Evolutionary conservation across 2,113 vertebrate genomes (phyloP), one percentile per base, ranked within the genome.

Genomic region (Caranx ignobilis): DNA sequence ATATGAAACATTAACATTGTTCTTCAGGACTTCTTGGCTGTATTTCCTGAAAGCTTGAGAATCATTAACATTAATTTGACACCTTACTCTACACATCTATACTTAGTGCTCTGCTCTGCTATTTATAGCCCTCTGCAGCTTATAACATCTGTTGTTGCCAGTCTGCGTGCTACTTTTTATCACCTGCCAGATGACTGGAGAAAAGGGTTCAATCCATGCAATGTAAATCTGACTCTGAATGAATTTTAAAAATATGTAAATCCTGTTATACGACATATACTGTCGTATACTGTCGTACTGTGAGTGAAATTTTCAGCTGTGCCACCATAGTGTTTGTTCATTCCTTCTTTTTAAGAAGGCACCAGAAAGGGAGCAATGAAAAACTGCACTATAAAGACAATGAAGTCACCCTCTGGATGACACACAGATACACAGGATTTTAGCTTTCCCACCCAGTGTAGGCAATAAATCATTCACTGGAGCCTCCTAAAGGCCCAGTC

Each of bases 41-140:
- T 34, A 11, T 12, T 12, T 21, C 47, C 39, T 4, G 19, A 16
- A 59, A n/a, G 34, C n/a, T 18, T 72, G n/a, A 39, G 15, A 61
- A 70, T 61, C 6, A 10, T 3, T 43, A 1, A 13, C 3, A 7
- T 37, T 52, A 54, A 52, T 80, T 55, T 81, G 52, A 77, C 64
- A 47, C 59, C 55, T 68, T 19, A 37, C 57, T 9, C 34, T 35
- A 19, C n/a, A 32, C 39, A 41, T 81, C 77, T 72, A 68, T 41
- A 76, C 62, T 56, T 55, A 65, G 68, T 48, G 19, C 66, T 71
- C 57, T 52, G 15, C 16, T 59, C 31, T 61, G 55, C 81, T 87
- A 78, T 84, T 79, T 79, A 71, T 75, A 87, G 59, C 35, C 47
- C 6, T 52, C 39, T 19, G 77, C 55, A 78, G 47, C 12, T 60